Percentiles rank a stretch among this genome's conserved stretches.
Evolutionary conservation across 2,888 invertebrate genomes (phyloP).

Genomic region (Diarsia dahlii): DNA sequence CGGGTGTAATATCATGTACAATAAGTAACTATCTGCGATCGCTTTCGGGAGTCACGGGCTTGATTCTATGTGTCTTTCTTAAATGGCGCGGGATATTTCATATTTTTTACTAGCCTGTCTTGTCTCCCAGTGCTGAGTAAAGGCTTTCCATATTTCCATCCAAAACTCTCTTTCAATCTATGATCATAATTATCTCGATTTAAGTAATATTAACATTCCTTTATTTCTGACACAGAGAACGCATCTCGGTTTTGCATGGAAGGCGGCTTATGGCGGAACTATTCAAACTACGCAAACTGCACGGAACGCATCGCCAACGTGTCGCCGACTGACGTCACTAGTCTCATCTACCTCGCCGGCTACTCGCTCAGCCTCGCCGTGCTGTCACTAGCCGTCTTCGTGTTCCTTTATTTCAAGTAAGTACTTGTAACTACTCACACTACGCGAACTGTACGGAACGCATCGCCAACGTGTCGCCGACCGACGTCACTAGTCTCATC

Average conservation of each 20-base stretch:
- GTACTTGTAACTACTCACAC: conserved; percentile 93
- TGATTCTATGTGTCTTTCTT: neutral
- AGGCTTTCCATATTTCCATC: neutral
- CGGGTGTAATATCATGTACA: neutral
- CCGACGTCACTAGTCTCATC: conserved; percentile 94
- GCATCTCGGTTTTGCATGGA: conserved; percentile 95
- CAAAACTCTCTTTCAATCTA: neutral
- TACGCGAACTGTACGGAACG: conserved; percentile 94
- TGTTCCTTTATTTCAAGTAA: conserved; percentile 98
- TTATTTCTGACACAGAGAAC: conserved; percentile 92
- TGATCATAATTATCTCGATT: neutral
- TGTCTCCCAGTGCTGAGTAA: neutral
- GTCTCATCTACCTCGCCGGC: conserved; percentile 95
- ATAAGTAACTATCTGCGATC: neutral
- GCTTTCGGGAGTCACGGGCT: neutral
- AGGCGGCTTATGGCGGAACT: conserved; percentile 96
- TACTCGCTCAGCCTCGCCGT: conserved; percentile 96
- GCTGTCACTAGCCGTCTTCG: conserved; percentile 95
- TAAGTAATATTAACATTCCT: neutral
- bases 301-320: conserved; percentile 90
- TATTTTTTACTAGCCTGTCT: neutral
- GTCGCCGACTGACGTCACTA: conserved; percentile 92
- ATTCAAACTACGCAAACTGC: conserved; percentile 94
- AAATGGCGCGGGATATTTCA: neutral
- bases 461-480: conserved; percentile 88